These are phyloP conservation scores for Channa striata DNA, from an alignment of 2,797 vertebrate species.

Conservation along the genomic window DNA sequence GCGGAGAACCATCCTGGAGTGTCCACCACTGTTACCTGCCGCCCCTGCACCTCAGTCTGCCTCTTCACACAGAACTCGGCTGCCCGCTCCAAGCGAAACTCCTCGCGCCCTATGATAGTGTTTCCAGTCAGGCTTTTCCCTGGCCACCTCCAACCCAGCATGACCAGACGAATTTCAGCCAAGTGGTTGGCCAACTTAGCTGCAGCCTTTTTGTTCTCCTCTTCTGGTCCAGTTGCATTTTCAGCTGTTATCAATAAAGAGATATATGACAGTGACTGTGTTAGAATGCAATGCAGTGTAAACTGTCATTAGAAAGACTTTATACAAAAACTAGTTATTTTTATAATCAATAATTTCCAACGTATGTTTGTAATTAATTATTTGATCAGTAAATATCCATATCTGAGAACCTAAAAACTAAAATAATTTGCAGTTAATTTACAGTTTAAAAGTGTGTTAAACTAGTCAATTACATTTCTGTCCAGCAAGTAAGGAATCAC, in stretches of 20 bases:
- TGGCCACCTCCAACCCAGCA: conserved; percentile 88
- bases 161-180: conserved; percentile 82
- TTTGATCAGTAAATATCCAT: not conserved
- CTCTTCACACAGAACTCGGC: conserved; percentile 81
- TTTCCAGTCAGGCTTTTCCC: conserved; percentile 90
- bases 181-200: conserved; percentile 55
- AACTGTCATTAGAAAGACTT: not conserved
- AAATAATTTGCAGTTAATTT: no score
- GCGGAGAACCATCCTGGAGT: conserved; percentile 88
- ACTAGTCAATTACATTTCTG: no score
- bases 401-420: no score
- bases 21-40: conserved; percentile 83
- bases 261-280: not conserved
- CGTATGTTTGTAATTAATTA: not conserved
- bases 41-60: conserved; percentile 63
- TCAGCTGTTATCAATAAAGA: conserved; percentile 38
- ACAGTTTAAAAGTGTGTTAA: no score
- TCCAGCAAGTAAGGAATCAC: no score
- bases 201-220: conserved; percentile 55
- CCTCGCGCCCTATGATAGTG: conserved; percentile 85
- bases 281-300: no score
- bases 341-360: not conserved
- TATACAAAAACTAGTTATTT: not conserved
- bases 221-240: conserved; percentile 42
- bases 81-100: conserved; percentile 80